These are phyloP conservation scores for Melinopterus prodromus DNA, from an alignment of 2,888 invertebrate genomes.

Conservation along the genomic window DNA sequence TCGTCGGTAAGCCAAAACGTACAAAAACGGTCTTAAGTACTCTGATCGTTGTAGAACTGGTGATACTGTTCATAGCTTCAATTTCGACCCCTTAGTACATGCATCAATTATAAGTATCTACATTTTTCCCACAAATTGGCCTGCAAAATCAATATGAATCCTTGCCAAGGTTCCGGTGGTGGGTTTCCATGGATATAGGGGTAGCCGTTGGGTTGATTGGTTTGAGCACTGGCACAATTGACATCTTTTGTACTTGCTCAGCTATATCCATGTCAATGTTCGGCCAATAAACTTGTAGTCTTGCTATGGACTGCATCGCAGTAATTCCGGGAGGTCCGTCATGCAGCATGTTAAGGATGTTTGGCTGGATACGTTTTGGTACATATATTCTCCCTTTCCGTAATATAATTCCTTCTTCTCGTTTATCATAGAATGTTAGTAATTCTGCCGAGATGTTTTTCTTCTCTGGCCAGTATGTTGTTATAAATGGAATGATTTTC, in stretches of 20 bases:
- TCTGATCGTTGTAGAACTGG: not conserved
- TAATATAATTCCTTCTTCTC: constrained; percentile 19
- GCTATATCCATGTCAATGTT: constrained; percentile 38
- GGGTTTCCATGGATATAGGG: constrained; percentile 39
- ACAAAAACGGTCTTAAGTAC: constrained; percentile 10
- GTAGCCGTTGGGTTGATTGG: constrained; percentile 30
- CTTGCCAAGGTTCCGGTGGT: constrained; percentile 35
- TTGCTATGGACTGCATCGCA: constrained; percentile 42
- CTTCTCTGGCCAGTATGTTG: constrained; percentile 22
- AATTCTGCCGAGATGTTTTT: constrained; percentile 7
- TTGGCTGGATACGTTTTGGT: constrained; percentile 1
- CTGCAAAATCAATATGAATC: constrained; percentile 39
- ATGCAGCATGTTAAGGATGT: constrained; percentile 34
- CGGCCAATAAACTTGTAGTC: constrained; percentile 43
- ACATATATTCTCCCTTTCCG: constrained; percentile 28
- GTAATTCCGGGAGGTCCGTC: constrained; percentile 40
- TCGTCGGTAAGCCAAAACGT: constrained; percentile 19
- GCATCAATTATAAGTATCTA: constrained; percentile 37
- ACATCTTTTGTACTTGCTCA: constrained; percentile 30
- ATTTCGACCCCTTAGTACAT: constrained; percentile 16
- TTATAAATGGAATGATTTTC: constrained; percentile 8
- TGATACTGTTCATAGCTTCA: constrained; percentile 21
- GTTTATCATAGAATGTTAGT: constrained; percentile 23
- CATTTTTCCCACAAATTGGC: constrained; percentile 48
- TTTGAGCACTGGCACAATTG: constrained; percentile 37